A percentile compares a stretch with the other conserved stretches of the same genome.
Evolutionary conservation across 2,888 invertebrate genomes (phyloP).

Genomic region (Tetragonula carbonaria): DNA sequence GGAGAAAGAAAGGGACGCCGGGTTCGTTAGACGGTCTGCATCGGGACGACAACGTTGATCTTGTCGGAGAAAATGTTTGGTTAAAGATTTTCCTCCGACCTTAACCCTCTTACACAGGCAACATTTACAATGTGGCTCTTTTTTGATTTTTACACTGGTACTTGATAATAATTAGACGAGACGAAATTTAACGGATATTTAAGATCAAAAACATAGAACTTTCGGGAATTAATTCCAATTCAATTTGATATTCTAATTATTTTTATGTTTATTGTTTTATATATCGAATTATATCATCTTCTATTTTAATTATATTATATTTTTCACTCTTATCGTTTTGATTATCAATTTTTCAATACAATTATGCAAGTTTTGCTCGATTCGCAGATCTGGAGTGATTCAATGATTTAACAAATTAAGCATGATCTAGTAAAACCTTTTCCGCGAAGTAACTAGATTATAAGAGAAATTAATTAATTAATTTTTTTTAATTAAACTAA

Average conservation of each 20-base stretch:
- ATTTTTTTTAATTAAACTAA: too few species aligned
- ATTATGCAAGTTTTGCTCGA: too few species aligned
- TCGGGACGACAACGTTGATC: constrained; percentile 72
- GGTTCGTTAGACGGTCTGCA: constrained; percentile 81
- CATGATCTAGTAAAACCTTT: neutral
- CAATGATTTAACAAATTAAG: too few species aligned
- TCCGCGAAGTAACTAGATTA: neutral
- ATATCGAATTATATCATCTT: too few species aligned
- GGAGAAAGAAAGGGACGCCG: constrained; percentile 71
- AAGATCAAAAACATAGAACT: neutral
- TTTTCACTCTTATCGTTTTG: too few species aligned
- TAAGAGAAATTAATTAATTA: neutral
- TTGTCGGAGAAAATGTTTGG: constrained; percentile 64
- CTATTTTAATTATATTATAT: too few species aligned
- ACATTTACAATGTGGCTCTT: neutral
- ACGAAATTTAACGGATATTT: neutral
- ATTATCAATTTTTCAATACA: too few species aligned
- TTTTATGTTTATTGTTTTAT: too few species aligned
- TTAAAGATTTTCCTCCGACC: constrained; percentile 43
- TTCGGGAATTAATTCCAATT: too few species aligned
- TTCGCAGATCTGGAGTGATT: too few species aligned
- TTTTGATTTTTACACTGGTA: neutral
- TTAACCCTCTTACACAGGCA: neutral
- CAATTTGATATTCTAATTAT: too few species aligned
- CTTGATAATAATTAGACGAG: neutral